Evolutionary conservation across 2,888 invertebrate species (phyloP).

Genomic region (Zaprionus obscuricornis): DNA sequence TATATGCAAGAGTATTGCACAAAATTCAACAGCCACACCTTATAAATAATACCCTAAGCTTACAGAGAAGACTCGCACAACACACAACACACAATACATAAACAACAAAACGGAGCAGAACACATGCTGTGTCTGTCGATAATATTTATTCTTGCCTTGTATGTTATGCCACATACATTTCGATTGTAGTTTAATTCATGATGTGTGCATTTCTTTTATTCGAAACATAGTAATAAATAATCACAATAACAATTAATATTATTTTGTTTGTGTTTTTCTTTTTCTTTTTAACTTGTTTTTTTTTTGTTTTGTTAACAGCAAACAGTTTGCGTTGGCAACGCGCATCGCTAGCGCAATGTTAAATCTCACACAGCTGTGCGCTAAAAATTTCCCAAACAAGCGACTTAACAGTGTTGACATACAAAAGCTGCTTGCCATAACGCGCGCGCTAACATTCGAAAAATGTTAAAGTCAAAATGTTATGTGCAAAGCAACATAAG

Average conservation of each 20-base stretch:
- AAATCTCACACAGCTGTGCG: constrained; percentile 43
- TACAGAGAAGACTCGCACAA: constrained; percentile 7
- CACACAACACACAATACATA: too few species aligned
- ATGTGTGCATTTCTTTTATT: background rate
- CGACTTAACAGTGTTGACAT: constrained; percentile 21
- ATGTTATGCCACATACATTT: constrained; percentile 22
- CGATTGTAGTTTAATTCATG: constrained; percentile 45
- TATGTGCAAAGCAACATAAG: background rate
- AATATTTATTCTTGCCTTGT: constrained; percentile 10
- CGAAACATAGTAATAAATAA: constrained; percentile 17
- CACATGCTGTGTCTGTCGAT: constrained; percentile 7
- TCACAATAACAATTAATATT: constrained; percentile 45
- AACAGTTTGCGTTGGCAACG: constrained; percentile 21
- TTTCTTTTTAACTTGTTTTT: constrained; percentile 36
- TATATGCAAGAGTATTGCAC: background rate
- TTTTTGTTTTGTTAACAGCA: constrained; percentile 47
- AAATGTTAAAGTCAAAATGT: background rate
- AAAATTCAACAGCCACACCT: constrained; percentile 45
- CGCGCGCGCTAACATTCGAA: constrained; percentile 28
- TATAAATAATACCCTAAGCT: too few species aligned
- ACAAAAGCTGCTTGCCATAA: constrained; percentile 38
- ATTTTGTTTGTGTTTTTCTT: constrained; percentile 19
- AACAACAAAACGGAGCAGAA: too few species aligned
- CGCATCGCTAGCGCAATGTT: constrained; percentile 43
- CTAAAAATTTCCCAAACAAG: constrained; percentile 57